Evolutionary conservation across 35 echinoderm and acorn worm genomes (phyloP), one percentile per base, ranked within the genome.

Genomic region (Strongylocentrotus purpuratus): DNA sequence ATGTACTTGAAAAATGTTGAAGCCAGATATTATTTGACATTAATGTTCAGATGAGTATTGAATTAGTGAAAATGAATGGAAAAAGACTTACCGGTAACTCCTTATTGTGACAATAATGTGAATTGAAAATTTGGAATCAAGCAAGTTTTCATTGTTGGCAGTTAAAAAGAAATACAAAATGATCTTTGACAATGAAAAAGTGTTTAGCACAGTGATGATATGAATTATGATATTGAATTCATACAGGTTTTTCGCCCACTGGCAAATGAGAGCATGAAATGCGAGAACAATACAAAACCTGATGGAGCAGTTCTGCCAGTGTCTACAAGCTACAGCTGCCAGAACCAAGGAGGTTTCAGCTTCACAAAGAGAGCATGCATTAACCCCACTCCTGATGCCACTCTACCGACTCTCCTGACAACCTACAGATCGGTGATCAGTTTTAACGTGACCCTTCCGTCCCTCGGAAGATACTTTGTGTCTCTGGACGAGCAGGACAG

Each of bases 361-460:
- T 93, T 93, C 46, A 58, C 91, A 4, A 93, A 93, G 48, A 33
- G 91, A 32, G n/a, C 14, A 93, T 93, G 91, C 25, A 31, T 93
- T 31, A 93, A 93, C 32, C 91, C 91, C 91, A 93, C 91, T 93
- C 91, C 91, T 46, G 91, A 93, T 47, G 48, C 91, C 46, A 58
- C 22, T 22, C 10, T 20, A 50, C 48, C 46, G 5, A 47, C 48
- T 58, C 91, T 93, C 0, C 5, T 31, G 14, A 93, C 32, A 46
- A 93, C 32, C 91, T 93, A 93, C 46, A 0, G 58, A 93, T 14
- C 28, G 5, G 46, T 93, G 46, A 47, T 47, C 3, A 93, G 46
- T 31, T 12, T 50, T 58, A 31, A 47, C 28, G 31, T 93, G 91
- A 14, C 17, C 20, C 20, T 93, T 31, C 91, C 91, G 2, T 12